Base-by-base conservation (phyloP, 2,113 vertebrate species). In the Thalassoma bifasciatum region DNA sequence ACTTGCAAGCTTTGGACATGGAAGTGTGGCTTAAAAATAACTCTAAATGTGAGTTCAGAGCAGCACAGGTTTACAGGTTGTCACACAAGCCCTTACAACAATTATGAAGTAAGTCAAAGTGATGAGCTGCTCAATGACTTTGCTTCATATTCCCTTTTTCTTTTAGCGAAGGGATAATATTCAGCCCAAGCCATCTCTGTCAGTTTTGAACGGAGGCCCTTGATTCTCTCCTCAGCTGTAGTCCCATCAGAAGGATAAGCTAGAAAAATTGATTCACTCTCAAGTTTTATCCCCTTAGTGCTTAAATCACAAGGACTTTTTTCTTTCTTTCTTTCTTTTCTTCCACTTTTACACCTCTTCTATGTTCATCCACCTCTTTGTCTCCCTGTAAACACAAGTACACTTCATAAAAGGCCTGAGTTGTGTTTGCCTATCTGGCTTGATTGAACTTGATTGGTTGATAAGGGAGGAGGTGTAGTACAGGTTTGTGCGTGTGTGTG, bases 391-490 rank as follows among this genome's bases (percentile, higher is more conserved):
- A 73, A 61, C 61, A 56, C 53, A 67, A 12, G 16, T 65, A 63
- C 54, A 75, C 21, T 46, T 52, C 38, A 22, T 37, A 26, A 50
- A 47, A 79, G 79, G 66, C 61, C 70, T 72, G 47, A 82, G 57
- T 59, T 79, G 26, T 74, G 44, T 12, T 69, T 13, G 72, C 56
- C 59, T 81, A 40, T 46, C 78, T 77, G 40, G 80, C 87, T 90
- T n/a, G n/a, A n/a, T 90, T 90, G 77, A 88, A 76, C 53, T 72
- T 82, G 76, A 89, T 87, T 89, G 64, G 67, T 77, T 64, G 72
- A 75, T 10, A 74, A 46, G 56, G 66, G 70, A 79, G 40, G 51
- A 72, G 54, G 14, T 54, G 10, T n/a, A 53, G 10, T 63, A 8
- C 17, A 44, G 9, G 54, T 21, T 53, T 5, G 47, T 21, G 30